Percentiles rank a stretch among this genome's conserved stretches.
Conservation (phyloP, 2,888 invertebrate species). For the Rhagonycha fulva region DNA sequence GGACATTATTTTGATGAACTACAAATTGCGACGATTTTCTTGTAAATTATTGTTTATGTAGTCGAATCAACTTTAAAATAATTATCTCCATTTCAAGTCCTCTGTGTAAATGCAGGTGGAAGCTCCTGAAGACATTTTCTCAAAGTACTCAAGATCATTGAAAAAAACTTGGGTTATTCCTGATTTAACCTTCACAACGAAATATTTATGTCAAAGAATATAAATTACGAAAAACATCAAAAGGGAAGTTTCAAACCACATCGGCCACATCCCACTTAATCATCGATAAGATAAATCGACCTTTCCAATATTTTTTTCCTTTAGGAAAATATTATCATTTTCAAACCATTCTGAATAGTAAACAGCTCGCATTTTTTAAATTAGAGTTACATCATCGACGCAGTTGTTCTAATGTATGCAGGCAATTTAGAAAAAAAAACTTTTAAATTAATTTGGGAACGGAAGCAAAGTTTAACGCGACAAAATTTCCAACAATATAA, state of each 20-base stretch:
- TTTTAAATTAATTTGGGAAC: conserved; percentile 11
- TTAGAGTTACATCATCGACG: not conserved
- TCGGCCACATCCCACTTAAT: not conserved
- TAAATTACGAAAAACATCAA: not conserved
- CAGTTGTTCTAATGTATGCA: not conserved
- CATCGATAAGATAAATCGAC: not conserved
- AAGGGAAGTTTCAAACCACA: not conserved
- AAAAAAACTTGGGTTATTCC: no score
- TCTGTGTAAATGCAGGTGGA: no score
- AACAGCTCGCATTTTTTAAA: not conserved
- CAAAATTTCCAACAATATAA: conserved; percentile 15
- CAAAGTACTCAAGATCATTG: no score
- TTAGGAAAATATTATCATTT: not conserved
- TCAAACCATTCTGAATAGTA: not conserved
- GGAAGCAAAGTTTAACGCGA: conserved; percentile 2
- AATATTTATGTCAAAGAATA: not conserved
- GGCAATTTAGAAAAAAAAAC: not conserved
- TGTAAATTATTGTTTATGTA: no score
- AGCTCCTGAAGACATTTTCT: no score
- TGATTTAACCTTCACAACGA: not conserved
- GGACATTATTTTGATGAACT: no score
- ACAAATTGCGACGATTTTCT: no score
- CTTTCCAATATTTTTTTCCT: not conserved
- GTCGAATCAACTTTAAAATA: no score
- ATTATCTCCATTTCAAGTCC: no score